A percentile compares a stretch with the other conserved stretches of the same genome.
Conservation (phyloP, 2,113 vertebrate genomes). For the Sapayoa aenigma region DNA sequence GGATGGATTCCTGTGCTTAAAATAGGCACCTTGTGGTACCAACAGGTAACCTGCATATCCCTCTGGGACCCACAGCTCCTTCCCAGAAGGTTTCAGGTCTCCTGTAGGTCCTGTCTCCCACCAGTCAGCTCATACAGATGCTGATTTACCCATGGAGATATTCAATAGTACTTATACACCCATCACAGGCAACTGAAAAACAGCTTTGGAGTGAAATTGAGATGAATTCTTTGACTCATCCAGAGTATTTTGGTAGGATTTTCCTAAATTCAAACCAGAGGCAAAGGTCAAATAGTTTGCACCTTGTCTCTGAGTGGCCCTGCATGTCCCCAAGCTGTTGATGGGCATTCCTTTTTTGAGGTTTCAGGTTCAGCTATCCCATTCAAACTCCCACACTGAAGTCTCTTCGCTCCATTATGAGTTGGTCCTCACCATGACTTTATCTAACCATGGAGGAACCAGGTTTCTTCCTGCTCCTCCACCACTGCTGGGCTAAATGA, state of each 20-base stretch:
- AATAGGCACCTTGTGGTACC: not conserved
- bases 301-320: not conserved
- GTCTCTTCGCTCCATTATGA: not conserved
- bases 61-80: not conserved
- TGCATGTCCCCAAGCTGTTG: not conserved
- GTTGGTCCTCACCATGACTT: not conserved
- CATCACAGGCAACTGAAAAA: not conserved
- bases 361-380: not conserved
- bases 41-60: not conserved
- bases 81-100: not conserved
- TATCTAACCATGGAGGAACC: not conserved
- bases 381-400: not conserved
- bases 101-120: not conserved
- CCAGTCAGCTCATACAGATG: not conserved
- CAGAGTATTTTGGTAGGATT: not conserved
- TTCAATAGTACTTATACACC: not conserved
- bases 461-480: rapidly evolving
- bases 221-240: not conserved
- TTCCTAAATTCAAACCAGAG: not conserved
- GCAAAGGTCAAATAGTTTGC: not conserved
- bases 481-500: not conserved
- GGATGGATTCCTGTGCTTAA: not conserved
- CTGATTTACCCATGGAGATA: not conserved
- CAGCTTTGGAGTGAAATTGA: not conserved
- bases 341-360: not conserved